Base-by-base conservation (phyloP, 2,888 invertebrate genomes). In the Orthonevra nobilis region DNA sequence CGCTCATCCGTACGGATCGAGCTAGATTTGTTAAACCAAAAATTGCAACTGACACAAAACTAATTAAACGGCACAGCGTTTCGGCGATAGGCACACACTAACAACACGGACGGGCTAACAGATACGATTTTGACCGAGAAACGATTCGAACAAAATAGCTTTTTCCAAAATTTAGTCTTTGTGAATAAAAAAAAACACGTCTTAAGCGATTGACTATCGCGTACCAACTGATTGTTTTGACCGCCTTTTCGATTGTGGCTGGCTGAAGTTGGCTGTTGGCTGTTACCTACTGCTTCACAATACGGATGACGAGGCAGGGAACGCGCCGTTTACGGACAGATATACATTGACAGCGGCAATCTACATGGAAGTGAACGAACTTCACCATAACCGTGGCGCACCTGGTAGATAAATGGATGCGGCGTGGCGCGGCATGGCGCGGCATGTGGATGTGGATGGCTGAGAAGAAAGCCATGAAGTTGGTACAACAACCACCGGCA, bases 211-310 rank as follows among this genome's bases (percentile, higher is more conserved):
- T 85, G 85, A 85, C 84, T 86, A 85, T 86, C 87, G 86, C 86
- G 86, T 83, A 84, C 84, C 84, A 86, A 88, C 88, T 88, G 87
- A 87, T 83, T 85, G 83, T 85, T 85, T 83, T 84, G 84, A 84
- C 84, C 84, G 83, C 85, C 83, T 86, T 86, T 86, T 85, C 86
- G 86, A 66, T 40, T 36, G 36, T 38, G 30, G 23, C 46, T 70
- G 50, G 40, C 60, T 72, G 58, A 42, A n/a, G n/a, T n/a, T n/a
- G n/a, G n/a, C n/a, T n/a, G n/a, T n/a, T n/a, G n/a, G n/a, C n/a
- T n/a, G 60, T 54, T 79, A 79, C 72, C 77, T 73, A 66, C 38
- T 66, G 73, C 79, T 79, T 79, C 30, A 73, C 46, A 79, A 72
- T 52, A 72, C 73, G 54, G 66, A 79, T 79, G 72, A 79, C 66